Evolutionary conservation across 2,113 vertebrate species (phyloP).

Genomic region (Silurus glanis): DNA sequence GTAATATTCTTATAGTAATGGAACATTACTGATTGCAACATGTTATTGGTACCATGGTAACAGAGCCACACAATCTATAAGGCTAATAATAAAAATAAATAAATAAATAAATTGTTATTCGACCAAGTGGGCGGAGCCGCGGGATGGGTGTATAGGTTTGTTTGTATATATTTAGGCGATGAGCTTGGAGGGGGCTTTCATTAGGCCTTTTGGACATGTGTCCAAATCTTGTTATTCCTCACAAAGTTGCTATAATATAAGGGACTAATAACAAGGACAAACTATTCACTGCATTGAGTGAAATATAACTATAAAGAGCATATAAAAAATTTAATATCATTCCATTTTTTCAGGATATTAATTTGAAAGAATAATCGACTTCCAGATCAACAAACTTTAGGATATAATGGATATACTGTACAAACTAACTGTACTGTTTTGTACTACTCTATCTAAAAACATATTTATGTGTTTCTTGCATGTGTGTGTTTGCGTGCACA

Average conservation of each 20-base stretch:
- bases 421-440: background rate
- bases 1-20: background rate
- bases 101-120: no score
- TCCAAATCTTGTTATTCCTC: background rate
- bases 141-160: no score
- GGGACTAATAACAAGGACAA: background rate
- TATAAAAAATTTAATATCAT: no score
- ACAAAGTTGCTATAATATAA: background rate
- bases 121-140: no score
- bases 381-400: background rate
- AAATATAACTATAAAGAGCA: background rate
- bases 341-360: background rate
- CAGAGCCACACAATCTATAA: background rate
- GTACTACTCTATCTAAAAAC: background rate
- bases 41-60: background rate
- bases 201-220: no score
- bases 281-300: background rate
- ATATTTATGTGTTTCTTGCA: background rate
- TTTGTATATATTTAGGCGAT: no score
- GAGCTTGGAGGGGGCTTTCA: no score
- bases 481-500: constrained; percentile 40
- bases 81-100: background rate
- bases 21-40: background rate
- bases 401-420: background rate
- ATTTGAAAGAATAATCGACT: background rate